phyloP scores from a whole-genome alignment of 1,140 invertebrate genomes.

The Drosophila aff. region DNA sequence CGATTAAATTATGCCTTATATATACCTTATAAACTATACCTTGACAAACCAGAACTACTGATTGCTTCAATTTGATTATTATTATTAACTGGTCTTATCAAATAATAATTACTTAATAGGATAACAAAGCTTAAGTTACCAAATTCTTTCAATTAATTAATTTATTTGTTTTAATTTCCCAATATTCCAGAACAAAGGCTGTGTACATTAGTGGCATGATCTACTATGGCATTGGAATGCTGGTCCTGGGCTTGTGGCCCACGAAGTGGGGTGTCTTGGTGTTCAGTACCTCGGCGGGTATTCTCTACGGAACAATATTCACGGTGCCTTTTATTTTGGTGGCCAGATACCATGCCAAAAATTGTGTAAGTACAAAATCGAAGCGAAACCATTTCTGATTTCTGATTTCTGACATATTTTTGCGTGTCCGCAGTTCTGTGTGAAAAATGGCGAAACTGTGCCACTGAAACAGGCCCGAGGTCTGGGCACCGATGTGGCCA shows the following conservation, averaged over 20 bases:
- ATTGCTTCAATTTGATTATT: not conserved
- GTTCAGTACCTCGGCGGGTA: conserved; percentile 91
- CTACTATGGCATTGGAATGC: conserved; percentile 91
- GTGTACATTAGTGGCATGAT: conserved; percentile 92
- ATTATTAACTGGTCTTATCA: not conserved
- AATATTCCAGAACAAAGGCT: conserved; percentile 86
- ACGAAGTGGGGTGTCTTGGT: conserved; percentile 89
- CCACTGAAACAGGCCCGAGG: conserved; percentile 87
- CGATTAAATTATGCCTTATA: not conserved
- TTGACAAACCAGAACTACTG: no score
- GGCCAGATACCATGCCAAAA: conserved; percentile 92
- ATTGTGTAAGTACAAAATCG: conserved; percentile 87
- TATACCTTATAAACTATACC: no score
- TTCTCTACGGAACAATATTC: conserved; percentile 94
- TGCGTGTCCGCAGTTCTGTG: conserved; percentile 85
- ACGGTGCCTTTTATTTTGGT: conserved; percentile 95
- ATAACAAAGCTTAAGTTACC: conserved; percentile 61
- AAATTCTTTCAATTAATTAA: no score
- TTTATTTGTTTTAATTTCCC: not conserved
- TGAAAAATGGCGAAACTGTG: conserved; percentile 85
- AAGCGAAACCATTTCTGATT: not conserved
- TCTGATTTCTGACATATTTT: conserved; percentile 6
- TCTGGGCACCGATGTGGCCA: conserved; percentile 93
- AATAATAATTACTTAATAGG: not conserved
- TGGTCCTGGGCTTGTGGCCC: conserved; percentile 89